Evolutionary conservation across 2,888 invertebrate species (phyloP), one percentile per base, ranked within the genome.

Genomic region (Euplagia quadripunctaria): DNA sequence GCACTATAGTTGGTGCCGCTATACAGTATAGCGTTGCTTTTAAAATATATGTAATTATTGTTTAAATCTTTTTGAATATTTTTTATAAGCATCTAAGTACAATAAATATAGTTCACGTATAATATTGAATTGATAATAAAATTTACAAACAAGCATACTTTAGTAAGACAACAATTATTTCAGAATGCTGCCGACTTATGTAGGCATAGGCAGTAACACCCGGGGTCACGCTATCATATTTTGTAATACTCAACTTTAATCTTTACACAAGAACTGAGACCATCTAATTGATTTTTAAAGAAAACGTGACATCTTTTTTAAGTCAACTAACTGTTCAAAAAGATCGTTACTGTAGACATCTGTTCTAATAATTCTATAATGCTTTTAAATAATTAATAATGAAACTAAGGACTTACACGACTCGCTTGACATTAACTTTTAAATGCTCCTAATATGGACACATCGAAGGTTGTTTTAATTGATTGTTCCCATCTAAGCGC

Each of bases 261-360:
- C 42, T 43, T 68, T 68, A 14, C 55, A 68, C 55, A 58, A 68
- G 55, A 20, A n/a, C 55, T n/a, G 43, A 42, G 17, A 51, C n/a
- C 49, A 49, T 9, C n/a, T 55, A 55, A 68, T 58, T 41, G 42
- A 20, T 68, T 68, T 68, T 58, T 43, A 58, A 68, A 42, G 43
- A 68, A 43, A 68, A 55, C 17, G 68, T 67, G n/a, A 42, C 14
- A 16, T 43, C 55, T 8, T 65, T 31, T 42, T 41, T 12, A 43
- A 68, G 41, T 12, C 17, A 55, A 42, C 31, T 41, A n/a, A 46
- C 20, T 20, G 14, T 66, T 66, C 31, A 31, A 66, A 49, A 49
- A 66, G 31, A 20, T 49, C 66, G 46, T 14, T 65, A 12, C 46
- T 20, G 20, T 20, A 65, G 14, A 20, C 20, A 58, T 61, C 14